Percentiles rank a stretch among this genome's conserved stretches.
phyloP scores from a whole-genome alignment of 1,140 invertebrate species.

The Pseudomyrmex concolor region DNA sequence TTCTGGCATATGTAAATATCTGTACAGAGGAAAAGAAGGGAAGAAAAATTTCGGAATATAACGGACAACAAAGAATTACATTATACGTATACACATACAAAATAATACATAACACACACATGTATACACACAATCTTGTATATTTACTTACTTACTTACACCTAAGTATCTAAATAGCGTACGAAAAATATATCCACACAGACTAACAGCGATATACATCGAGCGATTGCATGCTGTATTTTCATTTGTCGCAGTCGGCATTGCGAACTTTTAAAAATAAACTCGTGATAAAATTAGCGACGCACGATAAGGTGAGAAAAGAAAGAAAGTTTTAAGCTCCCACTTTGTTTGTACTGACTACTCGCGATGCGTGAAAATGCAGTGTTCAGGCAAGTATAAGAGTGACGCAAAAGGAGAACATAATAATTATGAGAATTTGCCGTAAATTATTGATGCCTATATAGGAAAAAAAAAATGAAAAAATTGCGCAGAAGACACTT shows the following conservation, averaged over 20 bases:
- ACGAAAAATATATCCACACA: conserved; percentile 64
- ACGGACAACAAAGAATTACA: conserved; percentile 72
- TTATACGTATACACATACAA: conserved; percentile 66
- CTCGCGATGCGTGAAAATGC: conserved; percentile 55
- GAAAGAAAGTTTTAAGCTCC: conserved; percentile 3
- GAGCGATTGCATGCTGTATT: conserved; percentile 55
- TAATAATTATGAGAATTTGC: conserved; percentile 66
- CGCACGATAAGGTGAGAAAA: conserved; percentile 23
- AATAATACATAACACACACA: conserved; percentile 66
- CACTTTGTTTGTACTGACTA: neutral
- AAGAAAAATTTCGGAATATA: conserved; percentile 64
- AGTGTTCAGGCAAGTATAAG: conserved; percentile 38
- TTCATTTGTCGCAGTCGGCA: conserved; percentile 47
- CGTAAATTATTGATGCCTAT: conserved; percentile 70
- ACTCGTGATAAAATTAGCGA: conserved; percentile 1
- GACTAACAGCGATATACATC: conserved; percentile 44
- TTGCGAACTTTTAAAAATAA: conserved; percentile 19
- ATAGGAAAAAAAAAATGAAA: conserved; percentile 34
- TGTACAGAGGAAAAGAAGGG: conserved; percentile 77
- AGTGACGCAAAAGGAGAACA: conserved; percentile 38
- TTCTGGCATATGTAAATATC: conserved; percentile 80
- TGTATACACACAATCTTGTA: conserved; percentile 76
- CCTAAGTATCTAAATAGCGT: conserved; percentile 76
- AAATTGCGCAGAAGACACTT: conserved; percentile 57
- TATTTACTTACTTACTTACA: conserved; percentile 82